Base-by-base conservation (phyloP, 2,888 invertebrate genomes). In the Gymnoscelis rufifasciata region DNA sequence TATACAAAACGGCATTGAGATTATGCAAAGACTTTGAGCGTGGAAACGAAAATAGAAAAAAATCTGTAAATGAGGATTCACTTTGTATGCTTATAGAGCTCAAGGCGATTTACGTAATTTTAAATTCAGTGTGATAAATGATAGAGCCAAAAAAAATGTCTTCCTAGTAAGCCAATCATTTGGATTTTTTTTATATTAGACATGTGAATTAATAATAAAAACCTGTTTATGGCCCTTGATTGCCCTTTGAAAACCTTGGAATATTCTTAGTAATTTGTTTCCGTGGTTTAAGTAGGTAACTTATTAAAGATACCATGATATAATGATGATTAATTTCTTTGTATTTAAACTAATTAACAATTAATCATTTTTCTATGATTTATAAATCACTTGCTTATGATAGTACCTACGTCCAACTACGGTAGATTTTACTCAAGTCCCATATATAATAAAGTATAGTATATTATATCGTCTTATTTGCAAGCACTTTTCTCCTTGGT, bases 201-300 rank as follows among this genome's bases (percentile, higher is more conserved):
- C 47, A 38, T 7, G 38, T 53, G 43, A 49, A 43, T 37, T 51
- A 54, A 43, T 45, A 48, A 12, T 11, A 12, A 13, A 29, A 53
- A 64, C 67, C 51, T 47, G 64, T 66, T 62, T 39, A 6, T 40
- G 64, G 68, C 69, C 71, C 67, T 69, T 60, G 61, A 47, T 45
- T 56, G 54, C 35, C 56, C 50, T 46, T 35, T 43, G 24, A 40
- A 51, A 63, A 48, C 66, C 60, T 70, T 68, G 65, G 57, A 54
- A 50, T 35, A 37, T 43, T 48, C 43, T 27, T 3, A 38, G 11
- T 26, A 3, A 14, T 36, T 35, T 26, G 24, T 56, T 56, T 58
- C 57, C 57, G 55, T 29, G 26, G 52, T 52, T 46, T 39, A n/a
- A n/a, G 38, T 50, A 37, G 28, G 37, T 38, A 29, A 13, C n/a